These are phyloP conservation scores for Tricholauxania praeusta DNA, from an alignment of 2,888 invertebrate species.

Conservation along the genomic window DNA sequence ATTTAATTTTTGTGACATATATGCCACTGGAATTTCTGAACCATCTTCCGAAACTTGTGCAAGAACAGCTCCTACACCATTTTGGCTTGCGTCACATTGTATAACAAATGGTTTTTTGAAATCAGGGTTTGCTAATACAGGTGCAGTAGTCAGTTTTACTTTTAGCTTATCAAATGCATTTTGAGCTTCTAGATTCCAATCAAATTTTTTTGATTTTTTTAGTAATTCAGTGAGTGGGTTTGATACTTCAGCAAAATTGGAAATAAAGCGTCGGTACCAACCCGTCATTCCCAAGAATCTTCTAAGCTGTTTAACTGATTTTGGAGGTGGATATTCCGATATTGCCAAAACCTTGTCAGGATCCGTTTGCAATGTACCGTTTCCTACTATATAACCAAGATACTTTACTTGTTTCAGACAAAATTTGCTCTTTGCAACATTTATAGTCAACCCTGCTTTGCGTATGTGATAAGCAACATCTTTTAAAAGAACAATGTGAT, in stretches of 20 bases:
- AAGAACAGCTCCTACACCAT: background rate
- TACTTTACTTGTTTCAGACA: conserved; percentile 10
- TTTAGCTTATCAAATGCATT: conserved; percentile 8
- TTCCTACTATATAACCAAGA: conserved; percentile 17
- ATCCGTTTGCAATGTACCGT: background rate
- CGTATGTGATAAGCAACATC: conserved; percentile 12
- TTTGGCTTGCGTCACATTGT: conserved; percentile 42
- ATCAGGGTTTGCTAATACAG: conserved; percentile 36
- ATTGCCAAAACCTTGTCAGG: background rate
- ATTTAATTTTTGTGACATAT: conserved; percentile 41
- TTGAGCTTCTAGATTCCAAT: conserved; percentile 13
- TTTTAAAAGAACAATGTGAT: conserved; percentile 21
- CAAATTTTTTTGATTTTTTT: conserved; percentile 1
- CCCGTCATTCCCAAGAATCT: background rate
- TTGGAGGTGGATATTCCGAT: background rate
- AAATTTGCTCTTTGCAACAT: conserved; percentile 19
- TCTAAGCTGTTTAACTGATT: background rate
- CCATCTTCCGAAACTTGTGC: conserved; percentile 33
- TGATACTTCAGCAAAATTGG: conserved; percentile 8
- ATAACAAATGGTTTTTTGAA: conserved; percentile 40
- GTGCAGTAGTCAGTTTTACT: background rate
- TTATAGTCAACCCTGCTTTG: background rate
- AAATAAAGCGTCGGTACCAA: conserved; percentile 27
- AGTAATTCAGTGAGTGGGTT: conserved; percentile 16
- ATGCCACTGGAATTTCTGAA: conserved; percentile 37